Percentiles rank a stretch among this genome's conserved stretches.
These are phyloP conservation scores for Naja naja DNA, from an alignment of 2,113 vertebrate genomes.

Conservation along the genomic window DNA sequence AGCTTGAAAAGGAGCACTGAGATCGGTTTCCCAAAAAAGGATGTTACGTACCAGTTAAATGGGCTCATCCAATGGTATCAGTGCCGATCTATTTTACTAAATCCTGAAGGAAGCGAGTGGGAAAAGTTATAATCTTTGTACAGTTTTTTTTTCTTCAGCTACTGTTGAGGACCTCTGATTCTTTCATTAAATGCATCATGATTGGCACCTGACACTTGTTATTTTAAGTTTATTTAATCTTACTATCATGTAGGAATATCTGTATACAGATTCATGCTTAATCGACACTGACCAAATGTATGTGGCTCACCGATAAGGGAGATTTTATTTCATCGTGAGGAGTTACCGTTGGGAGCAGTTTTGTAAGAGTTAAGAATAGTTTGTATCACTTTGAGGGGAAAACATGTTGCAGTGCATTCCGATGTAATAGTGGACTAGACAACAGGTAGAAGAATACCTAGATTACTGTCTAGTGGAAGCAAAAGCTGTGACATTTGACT, in stretches of 20 bases:
- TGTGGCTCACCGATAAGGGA: constrained; percentile 49
- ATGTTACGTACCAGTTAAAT: not conserved
- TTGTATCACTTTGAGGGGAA: constrained; percentile 30
- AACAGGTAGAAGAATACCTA: constrained; percentile 44
- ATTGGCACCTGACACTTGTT: constrained; percentile 54
- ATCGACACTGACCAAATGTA: constrained; percentile 52
- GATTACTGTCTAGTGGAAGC: constrained; percentile 14
- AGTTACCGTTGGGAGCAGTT: constrained; percentile 46
- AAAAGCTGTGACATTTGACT: constrained; percentile 41
- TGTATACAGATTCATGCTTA: constrained; percentile 56
- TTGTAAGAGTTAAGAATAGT: constrained; percentile 32
- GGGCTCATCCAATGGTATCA: not conserved
- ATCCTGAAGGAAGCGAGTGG: not conserved
- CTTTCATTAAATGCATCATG: constrained; percentile 54
- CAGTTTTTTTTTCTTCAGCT: not conserved
- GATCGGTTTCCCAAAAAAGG: not conserved
- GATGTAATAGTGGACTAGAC: constrained; percentile 52
- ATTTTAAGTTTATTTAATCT: constrained; percentile 64
- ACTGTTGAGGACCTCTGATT: constrained; percentile 43
- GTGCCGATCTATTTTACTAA: not conserved
- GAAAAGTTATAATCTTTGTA: not conserved
- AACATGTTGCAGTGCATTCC: constrained; percentile 36
- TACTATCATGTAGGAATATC: constrained; percentile 51
- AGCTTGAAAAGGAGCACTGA: not conserved
- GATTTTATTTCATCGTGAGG: constrained; percentile 46